Evolutionary conservation across 1,140 invertebrate genomes (phyloP), one percentile per base, ranked within the genome.

Genomic region (Formica exsecta): DNA sequence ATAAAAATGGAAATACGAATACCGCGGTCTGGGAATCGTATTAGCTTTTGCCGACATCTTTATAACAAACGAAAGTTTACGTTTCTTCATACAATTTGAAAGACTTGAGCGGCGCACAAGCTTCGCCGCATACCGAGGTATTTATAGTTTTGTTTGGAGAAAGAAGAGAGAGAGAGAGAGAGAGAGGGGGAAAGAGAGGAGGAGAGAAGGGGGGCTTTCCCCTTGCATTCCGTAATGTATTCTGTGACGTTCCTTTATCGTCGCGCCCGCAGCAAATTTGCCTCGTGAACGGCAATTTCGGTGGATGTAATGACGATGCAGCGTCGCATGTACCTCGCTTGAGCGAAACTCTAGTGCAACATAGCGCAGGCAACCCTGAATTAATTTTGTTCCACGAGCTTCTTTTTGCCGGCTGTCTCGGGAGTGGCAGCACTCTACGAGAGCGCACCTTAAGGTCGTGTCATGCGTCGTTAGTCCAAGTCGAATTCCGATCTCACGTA

Each of bases 401-500:
- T 70, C 65, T 62, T 80, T 81, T 80, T 62, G 62, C 41, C 64
- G 38, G 29, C 25, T 70, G 51, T 71, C 75, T 38, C 81, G 59
- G 59, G 81, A 85, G 71, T 77, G 73, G 81, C 59, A 38, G 73
- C 61, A 38, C 38, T 81, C 66, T 73, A 70, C 48, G 61, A 29
- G 57, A 62, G 70, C 79, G 76, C 64, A 70, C 76, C 64, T 81
- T 86, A 41, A 71, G 85, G 85, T 86, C 85, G 76, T 81, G 62
- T 81, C 85, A 61, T 61, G 79, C 68, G 79, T 83, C 36, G 71
- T 81, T 79, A 66, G 65, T 68, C 85, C 76, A 80, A 86, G 64
- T 80, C 77, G 85, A 86, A 86, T 86, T 86, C 85, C 85, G 76
- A 80, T 86, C 85, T 86, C 76, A 86, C 65, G 76, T 81, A 80